phyloP scores from a whole-genome alignment of 2,888 invertebrate species.

The Polyommatus icarus region DNA sequence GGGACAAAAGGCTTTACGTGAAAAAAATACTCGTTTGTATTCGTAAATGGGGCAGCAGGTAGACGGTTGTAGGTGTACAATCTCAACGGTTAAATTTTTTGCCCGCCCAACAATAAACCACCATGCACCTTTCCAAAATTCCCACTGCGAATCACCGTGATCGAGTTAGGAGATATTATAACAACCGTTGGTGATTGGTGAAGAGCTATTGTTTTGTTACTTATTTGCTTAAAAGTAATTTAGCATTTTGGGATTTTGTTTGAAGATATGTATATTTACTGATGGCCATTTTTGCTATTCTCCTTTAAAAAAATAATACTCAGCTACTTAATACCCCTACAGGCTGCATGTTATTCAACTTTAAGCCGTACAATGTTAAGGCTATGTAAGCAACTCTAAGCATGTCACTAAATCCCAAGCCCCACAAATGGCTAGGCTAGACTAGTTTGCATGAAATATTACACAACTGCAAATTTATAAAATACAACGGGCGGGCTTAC shows the following conservation, averaged over 20 bases:
- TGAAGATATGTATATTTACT: too few species aligned
- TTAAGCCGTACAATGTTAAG: slow-evolving; percentile 20
- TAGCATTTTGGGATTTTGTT: neutral
- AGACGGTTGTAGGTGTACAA: slow-evolving; percentile 76
- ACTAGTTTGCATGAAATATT: slow-evolving; percentile 22
- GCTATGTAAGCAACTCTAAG: slow-evolving; percentile 1
- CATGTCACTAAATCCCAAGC: slow-evolving; percentile 20
- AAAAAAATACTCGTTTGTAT: slow-evolving; percentile 65
- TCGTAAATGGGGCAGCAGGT: slow-evolving; percentile 76
- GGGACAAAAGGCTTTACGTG: slow-evolving; percentile 61
- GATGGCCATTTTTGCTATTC: too few species aligned
- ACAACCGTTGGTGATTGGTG: slow-evolving; percentile 16
- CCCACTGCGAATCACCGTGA: slow-evolving; percentile 53
- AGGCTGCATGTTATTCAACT: neutral
- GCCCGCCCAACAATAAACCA: slow-evolving; percentile 49
- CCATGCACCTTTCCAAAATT: slow-evolving; percentile 70
- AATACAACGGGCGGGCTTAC: neutral
- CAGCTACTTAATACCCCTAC: neutral
- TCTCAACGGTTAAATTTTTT: slow-evolving; percentile 57
- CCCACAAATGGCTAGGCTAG: slow-evolving; percentile 21
- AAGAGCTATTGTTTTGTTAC: neutral
- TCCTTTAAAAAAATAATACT: neutral
- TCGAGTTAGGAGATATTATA: slow-evolving; percentile 30
- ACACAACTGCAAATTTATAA: slow-evolving; percentile 15
- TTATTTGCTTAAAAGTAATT: neutral